These are phyloP conservation scores for Atta texana DNA, from an alignment of 1,140 invertebrate genomes.

Conservation along the genomic window DNA sequence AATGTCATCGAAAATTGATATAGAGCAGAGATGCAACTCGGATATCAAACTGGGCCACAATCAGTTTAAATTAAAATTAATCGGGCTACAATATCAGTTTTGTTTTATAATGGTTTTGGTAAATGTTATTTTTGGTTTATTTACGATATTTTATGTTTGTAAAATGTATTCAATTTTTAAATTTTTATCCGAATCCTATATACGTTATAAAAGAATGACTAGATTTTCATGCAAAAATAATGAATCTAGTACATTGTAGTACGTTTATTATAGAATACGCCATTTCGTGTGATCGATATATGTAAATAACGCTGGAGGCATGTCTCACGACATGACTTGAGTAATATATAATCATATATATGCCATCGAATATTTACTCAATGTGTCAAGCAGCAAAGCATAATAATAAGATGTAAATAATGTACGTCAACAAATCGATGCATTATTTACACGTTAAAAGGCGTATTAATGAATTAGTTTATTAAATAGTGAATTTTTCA, in stretches of 20 bases:
- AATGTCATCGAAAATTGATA: slow-evolving; percentile 55
- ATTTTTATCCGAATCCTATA: background rate
- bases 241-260: slow-evolving; percentile 15
- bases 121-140: slow-evolving; percentile 41
- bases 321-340: slow-evolving; percentile 48
- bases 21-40: slow-evolving; percentile 42
- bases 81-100: slow-evolving; percentile 41
- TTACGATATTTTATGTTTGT: slow-evolving; percentile 25
- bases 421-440: background rate
- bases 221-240: slow-evolving; percentile 50
- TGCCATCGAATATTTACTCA: slow-evolving; percentile 61
- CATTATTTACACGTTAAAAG: slow-evolving; percentile 44
- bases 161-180: slow-evolving; percentile 41
- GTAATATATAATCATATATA: slow-evolving; percentile 56
- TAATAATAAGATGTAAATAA: slow-evolving; percentile 38
- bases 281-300: slow-evolving; percentile 49
- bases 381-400: slow-evolving; percentile 45
- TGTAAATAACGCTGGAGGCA: slow-evolving; percentile 43
- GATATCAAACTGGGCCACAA: slow-evolving; percentile 56
- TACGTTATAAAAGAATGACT: background rate
- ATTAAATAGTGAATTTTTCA: slow-evolving; percentile 2
- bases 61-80: slow-evolving; percentile 59
- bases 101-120: slow-evolving; percentile 30
- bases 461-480: slow-evolving; percentile 45
- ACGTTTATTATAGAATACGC: slow-evolving; percentile 5